phyloP scores from a whole-genome alignment of 2,797 vertebrate species.

The Betta splendens region DNA sequence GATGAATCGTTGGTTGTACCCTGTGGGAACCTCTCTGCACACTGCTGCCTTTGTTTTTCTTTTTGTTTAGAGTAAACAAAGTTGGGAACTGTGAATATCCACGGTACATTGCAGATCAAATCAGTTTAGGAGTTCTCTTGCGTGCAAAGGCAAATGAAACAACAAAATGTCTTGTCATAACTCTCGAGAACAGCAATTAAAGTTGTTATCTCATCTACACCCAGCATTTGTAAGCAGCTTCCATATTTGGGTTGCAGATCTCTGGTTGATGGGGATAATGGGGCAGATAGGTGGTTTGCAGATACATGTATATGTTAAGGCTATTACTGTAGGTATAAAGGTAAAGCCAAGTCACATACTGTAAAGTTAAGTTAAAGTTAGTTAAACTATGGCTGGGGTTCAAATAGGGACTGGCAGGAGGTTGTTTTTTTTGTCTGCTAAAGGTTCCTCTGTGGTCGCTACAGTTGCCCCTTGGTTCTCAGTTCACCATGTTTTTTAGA shows the following conservation, averaged over 20 bases:
- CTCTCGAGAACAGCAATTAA: neutral
- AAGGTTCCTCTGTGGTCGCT: slow-evolving; percentile 58
- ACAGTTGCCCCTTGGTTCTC: slow-evolving; percentile 43
- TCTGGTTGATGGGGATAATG: no score
- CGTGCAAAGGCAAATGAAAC: neutral
- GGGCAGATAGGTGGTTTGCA: no score
- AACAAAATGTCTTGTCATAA: neutral
- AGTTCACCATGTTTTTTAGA: no score
- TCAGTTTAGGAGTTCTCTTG: neutral
- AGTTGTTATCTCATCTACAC: no score
- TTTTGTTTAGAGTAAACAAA: neutral
- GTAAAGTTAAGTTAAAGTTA: no score
- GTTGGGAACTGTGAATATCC: slow-evolving; percentile 1
- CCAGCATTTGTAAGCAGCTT: neutral
- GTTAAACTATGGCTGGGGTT: no score
- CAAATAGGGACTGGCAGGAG: no score
- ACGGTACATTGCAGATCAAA: neutral
- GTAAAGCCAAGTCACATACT: no score
- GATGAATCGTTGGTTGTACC: neutral
- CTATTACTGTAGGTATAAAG: no score
- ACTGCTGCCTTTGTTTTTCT: neutral
- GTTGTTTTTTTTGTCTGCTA: no score
- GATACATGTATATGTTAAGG: no score
- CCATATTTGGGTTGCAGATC: neutral
- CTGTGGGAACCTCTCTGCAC: neutral